Base-by-base conservation (phyloP, 2,113 vertebrate genomes). In the Tylochromis polylepis region DNA sequence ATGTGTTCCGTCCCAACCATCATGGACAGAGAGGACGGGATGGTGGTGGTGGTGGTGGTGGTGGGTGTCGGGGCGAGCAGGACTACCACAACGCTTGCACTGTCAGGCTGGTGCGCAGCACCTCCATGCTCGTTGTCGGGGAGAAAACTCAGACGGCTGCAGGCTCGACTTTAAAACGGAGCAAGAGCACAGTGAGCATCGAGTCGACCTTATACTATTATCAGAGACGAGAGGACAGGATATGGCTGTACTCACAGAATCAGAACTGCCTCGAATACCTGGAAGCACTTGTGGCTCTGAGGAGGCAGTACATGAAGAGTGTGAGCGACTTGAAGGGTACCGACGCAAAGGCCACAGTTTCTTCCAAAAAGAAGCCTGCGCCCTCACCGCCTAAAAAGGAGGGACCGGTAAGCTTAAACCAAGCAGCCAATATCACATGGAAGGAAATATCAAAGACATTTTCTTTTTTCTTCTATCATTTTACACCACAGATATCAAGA, bases 221-320 rank as follows among this genome's bases (percentile, higher is more conserved):
- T 81, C 95, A 96, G 90, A 97, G 95, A 72, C 97, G 97, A 8
- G 98, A 98, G 84, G 98, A 99, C 91, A 92, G 95, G 22, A 96
- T 97, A 1, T 99, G 98, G 98, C 95, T 98, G 90, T 97, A 96
- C 85, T 96, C 97, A 2, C 98, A 97, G 92, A 97, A 98, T 51
- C 98, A 98, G 89, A 97, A 98, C 92, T 99, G 98, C 65, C 91
- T 99, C 51, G 97, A 98, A 86, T 99, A 99, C 88, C 94, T 99
- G 65, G 97, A 98, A 91, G 98, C 98, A 6, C 95, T 99, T 20
- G 96, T 99, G 87, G 97, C 97, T 20, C 92, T 99, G 92, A 96
- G 99, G 78, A 96, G 96, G 29, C 97, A 97, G 12, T 99, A 99
- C 58, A 96, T 97, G 6, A 95, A 97, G 81, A 97, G 96, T 22